Conservation (phyloP, 1,140 invertebrate species). For the Drosophila grimshawi region DNA sequence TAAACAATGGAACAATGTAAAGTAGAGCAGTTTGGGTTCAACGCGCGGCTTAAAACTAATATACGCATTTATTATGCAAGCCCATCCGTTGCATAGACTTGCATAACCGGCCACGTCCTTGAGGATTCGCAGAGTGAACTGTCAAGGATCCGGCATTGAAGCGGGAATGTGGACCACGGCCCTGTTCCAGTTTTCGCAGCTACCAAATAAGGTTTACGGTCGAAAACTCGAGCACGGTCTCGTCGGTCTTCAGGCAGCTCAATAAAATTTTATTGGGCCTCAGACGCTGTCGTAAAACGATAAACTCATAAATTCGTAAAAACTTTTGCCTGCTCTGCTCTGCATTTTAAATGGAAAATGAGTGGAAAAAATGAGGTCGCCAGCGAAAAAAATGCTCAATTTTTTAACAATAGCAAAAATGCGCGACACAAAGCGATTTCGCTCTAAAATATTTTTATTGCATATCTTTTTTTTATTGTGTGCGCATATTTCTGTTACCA, state of each 20-base stretch:
- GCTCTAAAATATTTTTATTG: conserved; percentile 73
- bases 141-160: background rate
- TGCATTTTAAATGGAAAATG: conserved; percentile 77
- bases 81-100: conserved; percentile 77
- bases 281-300: conserved; percentile 67
- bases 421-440: conserved; percentile 62
- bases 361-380: conserved; percentile 72
- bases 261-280: conserved; percentile 77
- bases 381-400: conserved; percentile 74
- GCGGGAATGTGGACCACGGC: conserved; percentile 28
- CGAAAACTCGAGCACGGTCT: conserved; percentile 65
- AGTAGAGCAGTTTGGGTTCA: conserved; percentile 71
- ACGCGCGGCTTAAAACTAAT: conserved; percentile 58
- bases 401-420: conserved; percentile 81
- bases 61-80: conserved; percentile 77
- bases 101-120: conserved; percentile 72
- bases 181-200: conserved; percentile 69
- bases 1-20: conserved; percentile 63
- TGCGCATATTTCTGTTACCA: conserved; percentile 70
- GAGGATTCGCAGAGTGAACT: conserved; percentile 49
- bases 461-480: conserved; percentile 65
- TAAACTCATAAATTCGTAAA: conserved; percentile 77
- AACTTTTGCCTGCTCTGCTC: conserved; percentile 61
- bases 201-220: conserved; percentile 74
- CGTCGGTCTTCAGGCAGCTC: conserved; percentile 40